Evolutionary conservation across 2,113 vertebrate species (phyloP).

Genomic region (Sinocyclocheilus grahami): DNA sequence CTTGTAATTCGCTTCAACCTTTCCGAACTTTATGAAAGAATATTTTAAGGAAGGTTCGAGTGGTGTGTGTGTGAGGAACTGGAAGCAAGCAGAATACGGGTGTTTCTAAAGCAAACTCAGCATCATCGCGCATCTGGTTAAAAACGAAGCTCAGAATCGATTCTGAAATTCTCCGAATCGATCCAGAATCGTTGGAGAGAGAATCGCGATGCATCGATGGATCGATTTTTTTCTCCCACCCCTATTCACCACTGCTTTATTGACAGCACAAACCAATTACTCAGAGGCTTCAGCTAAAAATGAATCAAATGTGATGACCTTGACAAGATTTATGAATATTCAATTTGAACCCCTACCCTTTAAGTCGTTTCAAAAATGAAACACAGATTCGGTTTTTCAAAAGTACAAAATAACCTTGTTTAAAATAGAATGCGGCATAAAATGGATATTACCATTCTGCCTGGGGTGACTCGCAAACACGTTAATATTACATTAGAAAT

Average conservation of each 20-base stretch:
- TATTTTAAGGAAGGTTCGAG: too few species aligned
- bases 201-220: too few species aligned
- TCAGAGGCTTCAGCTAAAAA: constrained; percentile 67
- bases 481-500: constrained; percentile 26
- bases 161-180: too few species aligned
- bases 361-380: neutral
- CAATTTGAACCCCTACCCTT: constrained; percentile 60
- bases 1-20: too few species aligned
- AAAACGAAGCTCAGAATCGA: too few species aligned
- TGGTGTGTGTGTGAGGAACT: too few species aligned
- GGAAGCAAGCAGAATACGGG: too few species aligned
- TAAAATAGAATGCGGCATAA: constrained; percentile 35
- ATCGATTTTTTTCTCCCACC: too few species aligned
- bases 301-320: constrained; percentile 74
- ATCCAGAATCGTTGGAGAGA: too few species aligned
- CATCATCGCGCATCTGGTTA: too few species aligned
- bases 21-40: too few species aligned
- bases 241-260: constrained; percentile 61
- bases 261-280: constrained; percentile 69
- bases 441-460: constrained; percentile 20
- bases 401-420: constrained; percentile 22
- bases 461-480: neutral
- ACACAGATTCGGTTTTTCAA: constrained; percentile 20
- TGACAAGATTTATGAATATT: constrained; percentile 74
- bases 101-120: too few species aligned